Conservation (phyloP, 2,113 vertebrate genomes). For the Platichthys flesus region DNA sequence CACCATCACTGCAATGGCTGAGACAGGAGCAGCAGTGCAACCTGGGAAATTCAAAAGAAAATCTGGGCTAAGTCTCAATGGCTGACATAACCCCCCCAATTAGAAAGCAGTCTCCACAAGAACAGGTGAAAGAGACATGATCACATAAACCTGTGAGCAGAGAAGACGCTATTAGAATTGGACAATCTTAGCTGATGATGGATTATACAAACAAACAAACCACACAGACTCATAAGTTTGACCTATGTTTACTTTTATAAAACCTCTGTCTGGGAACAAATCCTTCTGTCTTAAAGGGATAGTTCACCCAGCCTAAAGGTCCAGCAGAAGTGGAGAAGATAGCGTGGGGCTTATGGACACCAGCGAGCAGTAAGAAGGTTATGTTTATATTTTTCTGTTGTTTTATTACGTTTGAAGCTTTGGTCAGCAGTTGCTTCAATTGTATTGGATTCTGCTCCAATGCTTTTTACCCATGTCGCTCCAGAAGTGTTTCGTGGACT, state of each 20-base stretch:
- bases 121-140: conserved; percentile 48
- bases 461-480: too few species aligned
- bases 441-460: too few species aligned
- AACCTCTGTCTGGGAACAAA: too few species aligned
- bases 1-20: conserved; percentile 47
- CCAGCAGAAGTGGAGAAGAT: too few species aligned
- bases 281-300: too few species aligned
- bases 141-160: conserved; percentile 46
- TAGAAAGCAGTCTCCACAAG: conserved; percentile 54
- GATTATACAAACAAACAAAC: not conserved
- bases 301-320: too few species aligned
- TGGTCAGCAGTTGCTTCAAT: too few species aligned
- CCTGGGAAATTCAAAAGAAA: conserved; percentile 52
- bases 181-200: not conserved
- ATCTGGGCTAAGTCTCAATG: conserved; percentile 37
- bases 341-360: too few species aligned
- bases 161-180: conserved; percentile 28
- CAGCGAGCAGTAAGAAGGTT: too few species aligned
- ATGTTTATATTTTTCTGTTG: too few species aligned
- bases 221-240: not conserved
- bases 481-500: too few species aligned
- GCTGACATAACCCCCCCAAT: conserved; percentile 21
- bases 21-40: conserved; percentile 46
- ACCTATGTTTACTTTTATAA: not conserved
- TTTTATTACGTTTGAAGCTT: too few species aligned